These are phyloP conservation scores for Crenichthys baileyi DNA, from an alignment of 2,797 vertebrate genomes.

Conservation along the genomic window DNA sequence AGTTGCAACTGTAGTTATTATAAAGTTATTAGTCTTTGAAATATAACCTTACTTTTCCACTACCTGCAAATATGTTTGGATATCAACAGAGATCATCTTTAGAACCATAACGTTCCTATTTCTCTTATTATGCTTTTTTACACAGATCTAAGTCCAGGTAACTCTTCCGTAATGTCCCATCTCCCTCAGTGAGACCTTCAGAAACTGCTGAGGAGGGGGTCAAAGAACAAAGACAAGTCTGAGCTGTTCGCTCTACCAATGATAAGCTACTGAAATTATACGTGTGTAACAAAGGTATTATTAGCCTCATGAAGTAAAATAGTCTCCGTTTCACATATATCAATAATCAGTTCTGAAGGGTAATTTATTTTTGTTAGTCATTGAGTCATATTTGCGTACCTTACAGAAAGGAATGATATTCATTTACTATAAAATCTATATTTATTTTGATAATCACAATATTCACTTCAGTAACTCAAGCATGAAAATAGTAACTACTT, in stretches of 20 bases:
- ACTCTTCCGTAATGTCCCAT: too few relatives aligned
- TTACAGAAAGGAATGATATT: background rate
- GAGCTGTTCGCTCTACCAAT: too few relatives aligned
- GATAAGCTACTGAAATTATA: too few relatives aligned
- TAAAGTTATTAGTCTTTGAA: background rate
- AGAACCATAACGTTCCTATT: too few relatives aligned
- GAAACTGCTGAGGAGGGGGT: too few relatives aligned
- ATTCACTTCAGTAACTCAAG: background rate
- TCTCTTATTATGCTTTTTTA: too few relatives aligned
- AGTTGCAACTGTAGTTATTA: background rate
- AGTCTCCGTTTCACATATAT: background rate
- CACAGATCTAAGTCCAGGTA: too few relatives aligned
- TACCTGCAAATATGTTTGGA: background rate
- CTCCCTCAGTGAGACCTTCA: too few relatives aligned
- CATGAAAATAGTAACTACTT: background rate
- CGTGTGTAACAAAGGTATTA: background rate
- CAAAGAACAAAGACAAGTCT: too few relatives aligned
- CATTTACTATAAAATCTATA: background rate
- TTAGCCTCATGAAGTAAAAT: background rate
- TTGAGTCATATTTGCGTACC: background rate
- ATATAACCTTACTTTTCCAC: background rate
- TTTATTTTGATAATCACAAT: background rate
- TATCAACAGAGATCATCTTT: background rate
- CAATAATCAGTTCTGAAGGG: background rate
- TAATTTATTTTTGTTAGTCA: background rate